A percentile compares a stretch with the other conserved stretches of the same genome.
Evolutionary conservation across 2,113 vertebrate genomes (phyloP).

Genomic region (Mionectes macconnelli): DNA sequence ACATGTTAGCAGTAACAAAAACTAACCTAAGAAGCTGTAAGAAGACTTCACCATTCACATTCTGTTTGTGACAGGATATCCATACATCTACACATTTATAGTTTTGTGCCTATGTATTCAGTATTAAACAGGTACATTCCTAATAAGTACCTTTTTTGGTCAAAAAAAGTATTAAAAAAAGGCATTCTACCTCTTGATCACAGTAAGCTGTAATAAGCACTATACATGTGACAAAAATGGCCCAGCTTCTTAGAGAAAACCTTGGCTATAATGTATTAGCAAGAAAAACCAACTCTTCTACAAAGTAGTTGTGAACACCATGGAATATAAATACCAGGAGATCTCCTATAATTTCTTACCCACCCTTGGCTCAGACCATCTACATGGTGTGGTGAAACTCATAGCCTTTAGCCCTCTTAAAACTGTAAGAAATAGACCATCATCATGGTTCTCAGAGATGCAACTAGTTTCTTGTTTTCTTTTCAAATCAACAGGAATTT

Average conservation of each 20-base stretch:
- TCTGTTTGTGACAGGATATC: conserved; percentile 15
- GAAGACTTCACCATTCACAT: conserved; percentile 35
- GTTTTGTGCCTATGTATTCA: background rate
- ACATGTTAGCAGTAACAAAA: background rate
- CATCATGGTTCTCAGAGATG: background rate
- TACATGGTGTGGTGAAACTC: background rate
- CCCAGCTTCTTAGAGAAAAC: conserved; percentile 7
- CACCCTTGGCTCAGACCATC: background rate
- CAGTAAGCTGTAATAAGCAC: background rate
- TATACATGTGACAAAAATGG: background rate
- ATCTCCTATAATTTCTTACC: background rate
- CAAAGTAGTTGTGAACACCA: background rate
- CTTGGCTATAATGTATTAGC: background rate
- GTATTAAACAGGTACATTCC: conserved; percentile 41
- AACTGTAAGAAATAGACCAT: background rate
- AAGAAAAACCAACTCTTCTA: background rate
- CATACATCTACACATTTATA: background rate
- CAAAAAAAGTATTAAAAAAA: background rate
- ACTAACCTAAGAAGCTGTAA: background rate
- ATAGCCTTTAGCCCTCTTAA: background rate
- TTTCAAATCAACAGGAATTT: background rate
- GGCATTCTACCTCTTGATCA: background rate
- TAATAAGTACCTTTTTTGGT: conserved; percentile 24
- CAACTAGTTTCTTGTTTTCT: background rate
- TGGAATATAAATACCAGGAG: background rate